A percentile compares a stretch with the other conserved stretches of the same genome.
phyloP scores from a whole-genome alignment of 2,888 invertebrate genomes.

The Chymomyza fuscimana region DNA sequence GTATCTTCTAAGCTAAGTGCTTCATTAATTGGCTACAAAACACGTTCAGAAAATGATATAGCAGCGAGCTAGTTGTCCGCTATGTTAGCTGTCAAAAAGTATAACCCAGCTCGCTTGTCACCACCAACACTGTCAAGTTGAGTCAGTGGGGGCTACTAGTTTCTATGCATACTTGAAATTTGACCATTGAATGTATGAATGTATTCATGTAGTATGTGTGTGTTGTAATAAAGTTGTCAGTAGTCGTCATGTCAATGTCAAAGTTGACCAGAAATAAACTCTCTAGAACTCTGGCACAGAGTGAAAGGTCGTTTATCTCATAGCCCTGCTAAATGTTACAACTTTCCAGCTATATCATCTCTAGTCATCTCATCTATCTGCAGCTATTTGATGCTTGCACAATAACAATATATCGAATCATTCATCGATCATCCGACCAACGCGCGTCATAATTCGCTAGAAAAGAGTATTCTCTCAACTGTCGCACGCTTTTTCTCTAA shows the following conservation, averaged over 20 bases:
- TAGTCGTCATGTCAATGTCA: constrained; percentile 60
- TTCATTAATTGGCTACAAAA: neutral
- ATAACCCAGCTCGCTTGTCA: constrained; percentile 76
- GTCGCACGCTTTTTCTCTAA: constrained; percentile 48
- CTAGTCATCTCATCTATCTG: neutral
- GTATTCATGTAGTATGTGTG: constrained; percentile 28
- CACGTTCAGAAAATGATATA: neutral
- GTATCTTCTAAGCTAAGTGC: neutral
- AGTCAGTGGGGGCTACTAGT: constrained; percentile 46
- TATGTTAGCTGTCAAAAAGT: constrained; percentile 70
- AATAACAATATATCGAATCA: neutral
- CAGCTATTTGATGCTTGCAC: neutral
- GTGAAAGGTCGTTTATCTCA: constrained; percentile 40
- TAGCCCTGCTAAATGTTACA: neutral
- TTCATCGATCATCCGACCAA: constrained; percentile 67
- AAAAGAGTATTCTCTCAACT: constrained; percentile 58
- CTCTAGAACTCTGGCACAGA: constrained; percentile 16
- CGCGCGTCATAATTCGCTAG: constrained; percentile 76
- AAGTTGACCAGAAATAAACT: constrained; percentile 12
- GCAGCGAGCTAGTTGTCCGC: neutral
- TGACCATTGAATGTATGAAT: neutral
- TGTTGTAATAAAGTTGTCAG: constrained; percentile 77
- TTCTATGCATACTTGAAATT: constrained; percentile 35
- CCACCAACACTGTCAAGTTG: constrained; percentile 59
- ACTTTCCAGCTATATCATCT: neutral